Evolutionary conservation across 2,113 vertebrate species (phyloP).

Genomic region (Aramus guarauna): DNA sequence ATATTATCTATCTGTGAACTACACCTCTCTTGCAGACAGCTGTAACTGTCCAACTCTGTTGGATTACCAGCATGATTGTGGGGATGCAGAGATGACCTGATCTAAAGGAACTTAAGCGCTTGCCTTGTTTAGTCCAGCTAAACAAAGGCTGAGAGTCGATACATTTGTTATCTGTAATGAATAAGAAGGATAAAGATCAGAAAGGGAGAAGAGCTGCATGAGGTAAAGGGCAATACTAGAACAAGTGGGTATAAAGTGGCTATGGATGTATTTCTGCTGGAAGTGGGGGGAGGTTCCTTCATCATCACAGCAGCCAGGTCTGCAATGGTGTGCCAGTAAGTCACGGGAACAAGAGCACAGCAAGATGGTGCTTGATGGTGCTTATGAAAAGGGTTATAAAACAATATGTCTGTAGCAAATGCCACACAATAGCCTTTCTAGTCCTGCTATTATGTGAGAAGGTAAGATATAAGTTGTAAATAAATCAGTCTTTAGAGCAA

Average conservation of each 20-base stretch:
- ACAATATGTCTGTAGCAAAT: background rate
- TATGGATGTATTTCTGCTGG: background rate
- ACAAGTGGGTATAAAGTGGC: background rate
- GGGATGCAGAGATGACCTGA: background rate
- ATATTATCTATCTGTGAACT: background rate
- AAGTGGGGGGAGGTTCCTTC: background rate
- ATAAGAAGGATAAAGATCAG: background rate
- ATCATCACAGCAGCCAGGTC: background rate
- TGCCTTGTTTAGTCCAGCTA: background rate
- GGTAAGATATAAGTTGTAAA: background rate
- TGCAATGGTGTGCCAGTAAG: background rate
- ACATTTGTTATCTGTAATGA: background rate
- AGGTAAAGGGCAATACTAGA: background rate
- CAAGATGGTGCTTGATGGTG: background rate
- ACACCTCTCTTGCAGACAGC: background rate
- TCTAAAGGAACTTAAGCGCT: background rate
- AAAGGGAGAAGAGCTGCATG: fast-evolving
- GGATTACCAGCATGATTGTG: background rate
- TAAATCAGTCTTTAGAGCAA: background rate
- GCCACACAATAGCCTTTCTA: background rate
- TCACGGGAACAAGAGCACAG: background rate
- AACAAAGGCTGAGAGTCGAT: background rate
- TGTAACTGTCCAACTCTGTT: background rate
- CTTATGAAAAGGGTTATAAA: conserved; percentile 15
- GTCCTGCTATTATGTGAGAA: background rate